A percentile compares a stretch with the other conserved stretches of the same genome.
phyloP scores from a whole-genome alignment of 1,140 invertebrate species.

The Drosophila nigromelanica region DNA sequence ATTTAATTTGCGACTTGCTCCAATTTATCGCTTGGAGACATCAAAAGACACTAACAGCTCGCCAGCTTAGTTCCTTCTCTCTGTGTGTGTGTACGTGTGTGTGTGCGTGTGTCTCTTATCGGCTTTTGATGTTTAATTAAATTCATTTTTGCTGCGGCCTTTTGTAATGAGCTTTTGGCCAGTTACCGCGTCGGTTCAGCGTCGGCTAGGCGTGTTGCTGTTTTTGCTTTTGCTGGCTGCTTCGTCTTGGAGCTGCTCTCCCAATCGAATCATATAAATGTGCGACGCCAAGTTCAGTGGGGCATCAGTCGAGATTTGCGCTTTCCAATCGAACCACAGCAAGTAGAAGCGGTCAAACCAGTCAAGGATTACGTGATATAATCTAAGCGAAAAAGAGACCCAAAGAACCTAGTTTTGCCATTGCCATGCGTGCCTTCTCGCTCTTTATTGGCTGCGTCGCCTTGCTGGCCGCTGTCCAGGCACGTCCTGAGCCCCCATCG shows the following conservation, averaged over 20 bases:
- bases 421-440: conserved; percentile 71
- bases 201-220: conserved; percentile 49
- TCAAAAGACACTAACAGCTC: conserved; percentile 40
- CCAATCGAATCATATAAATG: conserved; percentile 74
- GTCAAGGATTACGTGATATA: conserved; percentile 70
- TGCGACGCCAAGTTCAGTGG: conserved; percentile 31
- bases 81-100: conserved; percentile 37
- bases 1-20: conserved; percentile 44
- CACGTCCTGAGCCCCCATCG: conserved; percentile 86
- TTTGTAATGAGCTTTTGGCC: conserved; percentile 76
- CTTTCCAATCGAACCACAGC: conserved; percentile 56
- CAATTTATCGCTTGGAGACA: conserved; percentile 60
- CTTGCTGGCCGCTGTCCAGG: conserved; percentile 84
- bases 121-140: conserved; percentile 77
- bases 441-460: conserved; percentile 84
- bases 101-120: conserved; percentile 37
- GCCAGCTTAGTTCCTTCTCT: conserved; percentile 19
- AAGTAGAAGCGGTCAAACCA: conserved; percentile 19
- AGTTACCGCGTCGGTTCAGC: conserved; percentile 18
- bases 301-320: conserved; percentile 68
- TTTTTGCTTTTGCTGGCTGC: conserved; percentile 34
- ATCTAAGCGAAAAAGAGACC: conserved; percentile 40
- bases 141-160: conserved; percentile 73
- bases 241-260: conserved; percentile 23
- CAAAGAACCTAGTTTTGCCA: conserved; percentile 30